phyloP scores from a whole-genome alignment of 2,888 invertebrate genomes.

The Trissolcus brochymenae region DNA sequence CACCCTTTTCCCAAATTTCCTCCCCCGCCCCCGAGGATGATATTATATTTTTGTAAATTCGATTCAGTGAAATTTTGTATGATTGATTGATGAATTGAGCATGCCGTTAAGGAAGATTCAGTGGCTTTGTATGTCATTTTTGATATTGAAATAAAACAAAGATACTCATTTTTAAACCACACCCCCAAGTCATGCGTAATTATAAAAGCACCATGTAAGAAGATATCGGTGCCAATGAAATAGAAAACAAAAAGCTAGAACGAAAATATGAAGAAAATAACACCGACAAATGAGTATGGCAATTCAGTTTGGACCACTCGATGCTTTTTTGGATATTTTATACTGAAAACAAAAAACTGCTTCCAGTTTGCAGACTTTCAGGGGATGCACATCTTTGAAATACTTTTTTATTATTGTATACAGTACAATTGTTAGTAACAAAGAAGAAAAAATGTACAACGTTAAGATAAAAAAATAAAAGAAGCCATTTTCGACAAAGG shows the following conservation, averaged over 20 bases:
- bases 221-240: not conserved
- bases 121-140: too few species aligned
- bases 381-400: constrained; percentile 19
- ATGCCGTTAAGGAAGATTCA: too few species aligned
- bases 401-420: constrained; percentile 30
- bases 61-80: not conserved
- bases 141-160: not conserved
- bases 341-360: constrained; percentile 11
- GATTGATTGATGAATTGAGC: too few species aligned
- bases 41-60: not conserved
- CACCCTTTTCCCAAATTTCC: too few species aligned
- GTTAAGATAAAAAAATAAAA: constrained; percentile 10
- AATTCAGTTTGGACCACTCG: constrained; percentile 26
- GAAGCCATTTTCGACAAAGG: constrained; percentile 19
- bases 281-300: not conserved
- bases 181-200: too few species aligned
- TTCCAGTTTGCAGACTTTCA: constrained; percentile 18
- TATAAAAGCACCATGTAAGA: too few species aligned
- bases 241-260: not conserved
- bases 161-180: too few species aligned
- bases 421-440: constrained; percentile 6
- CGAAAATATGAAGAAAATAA: not conserved
- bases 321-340: constrained; percentile 41
- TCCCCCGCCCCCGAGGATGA: too few species aligned
- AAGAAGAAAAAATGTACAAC: constrained; percentile 6